Evolutionary conservation across 2,113 vertebrate genomes (phyloP).

Genomic region (Nerophis ophidion): DNA sequence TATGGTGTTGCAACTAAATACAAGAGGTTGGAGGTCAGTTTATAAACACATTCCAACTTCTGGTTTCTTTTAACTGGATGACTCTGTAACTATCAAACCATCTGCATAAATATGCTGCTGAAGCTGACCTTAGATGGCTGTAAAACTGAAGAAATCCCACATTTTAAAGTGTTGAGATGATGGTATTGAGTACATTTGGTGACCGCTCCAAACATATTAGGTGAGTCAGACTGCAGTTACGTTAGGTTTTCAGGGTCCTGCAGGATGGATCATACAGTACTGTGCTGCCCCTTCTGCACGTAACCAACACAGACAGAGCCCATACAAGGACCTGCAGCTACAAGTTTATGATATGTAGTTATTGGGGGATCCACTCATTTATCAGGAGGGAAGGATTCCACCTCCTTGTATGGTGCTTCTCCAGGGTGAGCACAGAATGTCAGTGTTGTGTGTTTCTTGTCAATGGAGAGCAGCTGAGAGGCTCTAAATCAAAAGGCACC

Average conservation of each 20-base stretch:
- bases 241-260: slow-evolving; percentile 26
- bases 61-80: not conserved
- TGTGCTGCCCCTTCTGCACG: slow-evolving; percentile 29
- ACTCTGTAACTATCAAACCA: not conserved
- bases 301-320: slow-evolving; percentile 30
- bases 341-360: slow-evolving; percentile 60
- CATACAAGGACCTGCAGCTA: slow-evolving; percentile 66
- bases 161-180: slow-evolving; percentile 20
- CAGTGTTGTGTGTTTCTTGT: slow-evolving; percentile 50
- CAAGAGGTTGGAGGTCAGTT: too few species aligned
- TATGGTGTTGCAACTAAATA: too few species aligned
- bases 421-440: slow-evolving; percentile 30
- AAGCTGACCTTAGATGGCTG: slow-evolving; percentile 33
- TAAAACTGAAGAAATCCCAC: slow-evolving; percentile 22
- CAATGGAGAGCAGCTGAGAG: slow-evolving; percentile 46
- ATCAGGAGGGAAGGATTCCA: slow-evolving; percentile 59
- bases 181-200: slow-evolving; percentile 38
- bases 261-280: slow-evolving; percentile 26
- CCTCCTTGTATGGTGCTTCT: slow-evolving; percentile 71
- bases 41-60: too few species aligned
- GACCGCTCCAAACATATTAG: slow-evolving; percentile 34
- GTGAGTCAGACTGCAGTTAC: slow-evolving; percentile 50
- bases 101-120: not conserved
- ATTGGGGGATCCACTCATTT: slow-evolving; percentile 68
- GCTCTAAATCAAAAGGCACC: slow-evolving; percentile 34